Evolutionary conservation across 2,797 vertebrate species (phyloP).

Genomic region (Pelodytes ibericus): DNA sequence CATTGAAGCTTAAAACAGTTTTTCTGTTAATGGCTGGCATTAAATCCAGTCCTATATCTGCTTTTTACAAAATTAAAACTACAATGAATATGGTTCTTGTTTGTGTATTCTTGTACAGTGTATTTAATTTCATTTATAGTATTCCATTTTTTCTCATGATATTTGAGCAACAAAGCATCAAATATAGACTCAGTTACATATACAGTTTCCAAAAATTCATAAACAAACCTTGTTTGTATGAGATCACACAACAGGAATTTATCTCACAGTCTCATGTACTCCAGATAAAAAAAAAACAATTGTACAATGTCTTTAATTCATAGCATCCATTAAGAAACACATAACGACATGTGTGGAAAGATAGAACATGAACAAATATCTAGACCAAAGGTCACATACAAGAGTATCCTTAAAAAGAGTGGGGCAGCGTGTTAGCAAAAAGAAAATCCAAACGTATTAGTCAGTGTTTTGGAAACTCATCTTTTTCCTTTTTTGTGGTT

Average conservation of each 20-base stretch:
- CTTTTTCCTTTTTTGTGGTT: conserved; percentile 52
- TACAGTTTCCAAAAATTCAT: not conserved
- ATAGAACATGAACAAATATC: not conserved
- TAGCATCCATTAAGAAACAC: not conserved
- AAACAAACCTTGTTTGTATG: not conserved
- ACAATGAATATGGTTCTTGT: too few species aligned
- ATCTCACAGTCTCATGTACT: not conserved
- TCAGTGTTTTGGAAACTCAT: conserved; percentile 48
- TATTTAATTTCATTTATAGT: not conserved
- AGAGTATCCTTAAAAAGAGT: conserved; percentile 16
- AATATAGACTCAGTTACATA: not conserved
- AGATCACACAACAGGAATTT: conserved; percentile 1
- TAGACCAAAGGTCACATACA: conserved; percentile 10
- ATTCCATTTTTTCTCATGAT: not conserved
- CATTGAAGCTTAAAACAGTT: too few species aligned
- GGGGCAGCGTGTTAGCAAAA: conserved; percentile 7
- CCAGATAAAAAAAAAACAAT: not conserved
- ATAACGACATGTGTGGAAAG: not conserved
- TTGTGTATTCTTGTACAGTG: too few species aligned
- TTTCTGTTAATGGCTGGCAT: too few species aligned
- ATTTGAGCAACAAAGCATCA: not conserved
- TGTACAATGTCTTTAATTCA: not conserved
- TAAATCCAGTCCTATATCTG: too few species aligned
- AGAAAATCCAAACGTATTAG: conserved; percentile 44
- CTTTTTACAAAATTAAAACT: too few species aligned